Percentiles rank a stretch among this genome's conserved stretches.
phyloP scores from a whole-genome alignment of 35 echinoderm and acorn worm species.

The Lytechinus variegatus region DNA sequence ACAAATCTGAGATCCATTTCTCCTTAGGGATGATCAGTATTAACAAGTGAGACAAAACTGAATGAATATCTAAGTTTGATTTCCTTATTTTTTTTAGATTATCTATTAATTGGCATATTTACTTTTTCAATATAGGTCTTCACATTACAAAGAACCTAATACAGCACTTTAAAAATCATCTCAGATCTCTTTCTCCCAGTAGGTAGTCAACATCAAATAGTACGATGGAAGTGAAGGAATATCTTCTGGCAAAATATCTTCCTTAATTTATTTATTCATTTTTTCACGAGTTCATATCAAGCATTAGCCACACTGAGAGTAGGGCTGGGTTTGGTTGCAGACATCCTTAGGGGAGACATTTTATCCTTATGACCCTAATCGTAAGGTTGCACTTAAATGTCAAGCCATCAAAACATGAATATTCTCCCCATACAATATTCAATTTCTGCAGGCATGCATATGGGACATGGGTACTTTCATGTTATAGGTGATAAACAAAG shows the following conservation, averaged over 20 bases:
- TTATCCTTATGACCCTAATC: background rate
- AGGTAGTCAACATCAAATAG: background rate
- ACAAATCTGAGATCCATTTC: no score
- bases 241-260: background rate
- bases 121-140: background rate
- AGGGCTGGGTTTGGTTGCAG: background rate
- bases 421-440: background rate
- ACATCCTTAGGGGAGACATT: conserved; percentile 18
- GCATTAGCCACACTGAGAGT: background rate
- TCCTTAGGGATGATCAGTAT: no score
- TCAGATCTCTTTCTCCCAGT: background rate
- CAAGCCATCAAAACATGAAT: conserved; percentile 12
- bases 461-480: background rate
- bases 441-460: background rate
- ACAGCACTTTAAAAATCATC: background rate
- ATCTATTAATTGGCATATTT: background rate
- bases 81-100: no score
- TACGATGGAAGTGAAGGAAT: background rate
- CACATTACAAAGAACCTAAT: background rate
- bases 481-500: background rate
- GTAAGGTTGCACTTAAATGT: background rate
- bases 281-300: background rate
- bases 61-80: no score
- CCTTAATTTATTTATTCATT: background rate
- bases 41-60: no score